phyloP scores from a whole-genome alignment of 2,797 vertebrate species.

The Acanthornis magna region DNA sequence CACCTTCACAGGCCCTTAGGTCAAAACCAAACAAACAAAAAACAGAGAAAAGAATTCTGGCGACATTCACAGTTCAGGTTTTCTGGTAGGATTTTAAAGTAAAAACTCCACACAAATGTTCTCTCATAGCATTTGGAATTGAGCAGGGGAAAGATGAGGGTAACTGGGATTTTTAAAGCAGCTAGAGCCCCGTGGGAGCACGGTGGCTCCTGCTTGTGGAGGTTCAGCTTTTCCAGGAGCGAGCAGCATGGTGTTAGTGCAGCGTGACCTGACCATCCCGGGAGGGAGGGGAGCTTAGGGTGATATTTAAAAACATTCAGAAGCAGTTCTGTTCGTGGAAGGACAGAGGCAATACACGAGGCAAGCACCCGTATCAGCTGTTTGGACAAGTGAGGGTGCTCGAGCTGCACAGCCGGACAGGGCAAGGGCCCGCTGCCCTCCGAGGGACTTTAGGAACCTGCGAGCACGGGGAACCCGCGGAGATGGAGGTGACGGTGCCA shows the following conservation, averaged over 20 bases:
- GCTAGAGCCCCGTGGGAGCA: background rate
- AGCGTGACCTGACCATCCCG: accelerated
- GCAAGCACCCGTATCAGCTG: background rate
- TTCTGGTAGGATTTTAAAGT: background rate
- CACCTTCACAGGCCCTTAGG: background rate
- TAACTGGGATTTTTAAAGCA: accelerated
- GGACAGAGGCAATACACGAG: background rate
- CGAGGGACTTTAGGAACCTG: background rate
- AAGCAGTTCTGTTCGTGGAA: background rate
- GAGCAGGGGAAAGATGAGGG: background rate
- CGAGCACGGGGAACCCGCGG: background rate
- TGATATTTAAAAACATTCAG: background rate
- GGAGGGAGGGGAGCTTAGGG: background rate
- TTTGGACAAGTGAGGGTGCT: background rate
- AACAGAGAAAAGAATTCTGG: background rate
- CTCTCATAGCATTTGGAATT: accelerated
- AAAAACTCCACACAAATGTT: background rate
- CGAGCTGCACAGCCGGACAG: background rate
- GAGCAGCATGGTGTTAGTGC: accelerated
- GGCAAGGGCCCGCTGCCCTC: background rate
- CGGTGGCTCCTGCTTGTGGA: background rate
- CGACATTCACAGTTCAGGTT: background rate
- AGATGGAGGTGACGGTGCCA: background rate
- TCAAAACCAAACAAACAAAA: background rate
- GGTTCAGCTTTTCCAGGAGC: background rate